phyloP scores from a whole-genome alignment of 2,888 invertebrate species.

The Melieria crassipennis region DNA sequence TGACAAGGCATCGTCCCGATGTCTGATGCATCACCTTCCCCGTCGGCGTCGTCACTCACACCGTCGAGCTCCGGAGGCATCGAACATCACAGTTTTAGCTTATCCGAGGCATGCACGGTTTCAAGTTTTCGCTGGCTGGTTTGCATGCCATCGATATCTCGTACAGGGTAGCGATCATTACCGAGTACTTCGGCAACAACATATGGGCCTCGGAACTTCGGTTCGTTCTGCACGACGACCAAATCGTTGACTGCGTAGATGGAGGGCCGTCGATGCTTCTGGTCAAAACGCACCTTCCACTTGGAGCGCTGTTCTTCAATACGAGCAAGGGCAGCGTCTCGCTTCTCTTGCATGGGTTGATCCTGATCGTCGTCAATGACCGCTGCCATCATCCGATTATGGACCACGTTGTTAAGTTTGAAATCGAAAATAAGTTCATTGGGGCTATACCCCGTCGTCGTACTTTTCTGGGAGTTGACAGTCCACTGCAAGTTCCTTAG shows the following conservation, averaged over 20 bases:
- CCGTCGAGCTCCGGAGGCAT: constrained; percentile 1
- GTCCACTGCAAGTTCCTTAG: constrained; percentile 33
- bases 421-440: constrained; percentile 21
- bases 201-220: constrained; percentile 23
- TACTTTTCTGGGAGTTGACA: constrained; percentile 21
- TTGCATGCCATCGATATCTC: neutral
- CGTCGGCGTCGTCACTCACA: neutral
- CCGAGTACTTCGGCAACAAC: constrained; percentile 20
- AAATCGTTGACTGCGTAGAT: no score
- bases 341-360: neutral
- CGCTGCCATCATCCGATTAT: neutral
- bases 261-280: no score
- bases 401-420: neutral
- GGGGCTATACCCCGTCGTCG: constrained; percentile 30
- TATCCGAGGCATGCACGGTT: neutral
- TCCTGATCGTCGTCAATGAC: neutral
- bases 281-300: neutral
- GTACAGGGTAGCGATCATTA: neutral
- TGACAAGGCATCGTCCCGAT: no score
- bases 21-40: neutral
- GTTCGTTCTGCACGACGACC: no score
- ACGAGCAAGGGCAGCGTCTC: neutral
- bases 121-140: neutral
- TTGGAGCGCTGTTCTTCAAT: neutral
- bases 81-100: neutral